Base-by-base conservation (phyloP, 2,797 vertebrate species). In the Lycodopsis pacificus region DNA sequence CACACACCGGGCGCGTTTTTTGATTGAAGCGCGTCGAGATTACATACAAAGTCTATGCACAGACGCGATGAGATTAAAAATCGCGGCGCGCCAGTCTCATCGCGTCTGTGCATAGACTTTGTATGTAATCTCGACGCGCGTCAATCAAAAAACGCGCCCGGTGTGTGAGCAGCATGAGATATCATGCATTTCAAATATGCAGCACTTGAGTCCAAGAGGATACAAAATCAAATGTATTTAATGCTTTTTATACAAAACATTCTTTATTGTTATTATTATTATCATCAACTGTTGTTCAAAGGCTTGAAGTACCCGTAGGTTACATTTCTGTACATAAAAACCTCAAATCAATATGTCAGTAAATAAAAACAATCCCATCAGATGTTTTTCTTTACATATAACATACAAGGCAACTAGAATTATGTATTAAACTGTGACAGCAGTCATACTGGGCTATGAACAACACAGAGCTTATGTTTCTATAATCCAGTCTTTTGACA, bases 371-470 rank as follows among this genome's bases (percentile, higher is more conserved):
- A 73, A 51, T 70, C 36, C 20, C 22, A 53, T 57, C 49, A 57
- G 17, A 7, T 14, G 15, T 58, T 13, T 57, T 30, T 51, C 15
- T 57, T 66, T 2, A 62, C 51, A 80, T 36, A 46, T 11, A 66
- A 73, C 73, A 77, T 56, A 79, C 54, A 90, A 89, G 77, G 66
- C 71, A 84, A 44, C 53, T 49, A 36, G 17, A 79, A 51, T 81
- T 27, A 66, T 25, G 34, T 27, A 77, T 69, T 30, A 36, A 65
- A 75, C 15, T 42, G 5, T 49, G 51, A 71, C 11, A 73, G 76
- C 63, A 53, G 30, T 30, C 38, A 64, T 40, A 63, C 5, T 46
- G 56, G 13, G 71, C 64, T 44, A 53, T 10, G 58, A 65, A 69
- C 65, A 58, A 88, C 13, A 85, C 36, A 80, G n/a, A 63, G 40